These are phyloP conservation scores for Drosophila truncata DNA, from an alignment of 1,140 invertebrate genomes.

Conservation along the genomic window DNA sequence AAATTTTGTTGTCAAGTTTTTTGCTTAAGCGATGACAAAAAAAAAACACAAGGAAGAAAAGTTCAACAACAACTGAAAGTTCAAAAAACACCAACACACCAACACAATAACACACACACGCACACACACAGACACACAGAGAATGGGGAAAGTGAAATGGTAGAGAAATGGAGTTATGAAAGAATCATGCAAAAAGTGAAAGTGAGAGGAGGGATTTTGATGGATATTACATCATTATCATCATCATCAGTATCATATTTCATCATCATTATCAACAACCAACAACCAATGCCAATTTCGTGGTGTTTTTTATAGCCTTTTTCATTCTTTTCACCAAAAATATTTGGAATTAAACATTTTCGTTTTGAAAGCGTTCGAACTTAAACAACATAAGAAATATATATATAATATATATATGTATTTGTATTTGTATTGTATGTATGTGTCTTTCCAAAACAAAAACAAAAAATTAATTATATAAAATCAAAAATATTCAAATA, in stretches of 20 bases:
- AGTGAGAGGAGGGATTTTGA: constrained; percentile 9
- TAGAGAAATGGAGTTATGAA: constrained; percentile 5
- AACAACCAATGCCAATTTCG: constrained; percentile 77
- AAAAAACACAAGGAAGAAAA: constrained; percentile 7
- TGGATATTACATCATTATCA: constrained; percentile 31
- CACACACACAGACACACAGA: constrained; percentile 14
- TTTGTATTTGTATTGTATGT: constrained; percentile 5
- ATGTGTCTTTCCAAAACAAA: constrained; percentile 35
- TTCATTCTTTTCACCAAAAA: constrained; percentile 28
- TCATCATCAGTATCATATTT: constrained; percentile 26
- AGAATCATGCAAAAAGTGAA: constrained; percentile 1
- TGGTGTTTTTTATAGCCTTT: constrained; percentile 53
- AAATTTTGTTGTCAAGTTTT: constrained; percentile 13
- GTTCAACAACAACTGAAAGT: constrained; percentile 15
- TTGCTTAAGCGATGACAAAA: constrained; percentile 11
- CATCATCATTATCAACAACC: constrained; percentile 47
- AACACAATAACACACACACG: constrained; percentile 7
- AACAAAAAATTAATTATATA: constrained; percentile 10
- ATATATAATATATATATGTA: background rate
- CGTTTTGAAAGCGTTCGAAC: constrained; percentile 44
- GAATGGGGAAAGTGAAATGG: constrained; percentile 20
- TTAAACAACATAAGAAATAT: constrained; percentile 15
- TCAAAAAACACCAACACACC: constrained; percentile 32
- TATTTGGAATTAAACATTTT: constrained; percentile 53
- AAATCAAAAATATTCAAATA: background rate